Evolutionary conservation across 2,888 invertebrate species (phyloP), one percentile per base, ranked within the genome.

Genomic region (Leucoma salicis): DNA sequence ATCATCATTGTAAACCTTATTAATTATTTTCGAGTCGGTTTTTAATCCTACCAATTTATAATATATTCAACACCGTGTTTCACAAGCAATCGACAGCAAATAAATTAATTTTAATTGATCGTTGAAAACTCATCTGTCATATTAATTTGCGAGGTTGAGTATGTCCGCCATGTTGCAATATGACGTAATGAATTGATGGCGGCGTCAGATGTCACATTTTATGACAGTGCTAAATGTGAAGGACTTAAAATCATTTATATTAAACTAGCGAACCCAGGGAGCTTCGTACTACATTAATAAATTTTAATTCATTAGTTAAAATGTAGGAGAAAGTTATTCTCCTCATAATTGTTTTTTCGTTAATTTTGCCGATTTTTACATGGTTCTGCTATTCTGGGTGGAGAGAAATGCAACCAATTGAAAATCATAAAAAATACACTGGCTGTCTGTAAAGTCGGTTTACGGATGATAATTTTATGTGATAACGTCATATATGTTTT

Each of bases 111-210:
- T 42, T 35, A 24, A 35, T 29, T 31, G 14, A 35, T 41, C 16
- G 14, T 28, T 45, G 14, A 33, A 14, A 45, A 33, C 34, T 48
- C 39, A 46, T 25, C 34, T 36, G 40, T 45, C 54, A 46, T 52
- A 57, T 54, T 52, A 49, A 62, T 61, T 53, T 51, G 39, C 42
- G 41, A 42, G 42, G 42, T 46, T 39, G 39, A 42, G 38, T 35
- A 28, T 46, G 46, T 21, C 21, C 36, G 39, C 44, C 54, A 56
- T 61, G 31, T 49, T 63, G 42, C 18, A 33, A 24, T 39, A 11
- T 37, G 40, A 39, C 21, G 42, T 42, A 41, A 44, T 47, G n/a
- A 44, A 42, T 34, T 25, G 40, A 43, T 14, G 40, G 39, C 43
- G 24, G 42, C 43, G 31, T 39, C 38, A 37, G 21, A n/a, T 33